Evolutionary conservation across 2,888 invertebrate species (phyloP).

Genomic region (Stenodema calcarata): DNA sequence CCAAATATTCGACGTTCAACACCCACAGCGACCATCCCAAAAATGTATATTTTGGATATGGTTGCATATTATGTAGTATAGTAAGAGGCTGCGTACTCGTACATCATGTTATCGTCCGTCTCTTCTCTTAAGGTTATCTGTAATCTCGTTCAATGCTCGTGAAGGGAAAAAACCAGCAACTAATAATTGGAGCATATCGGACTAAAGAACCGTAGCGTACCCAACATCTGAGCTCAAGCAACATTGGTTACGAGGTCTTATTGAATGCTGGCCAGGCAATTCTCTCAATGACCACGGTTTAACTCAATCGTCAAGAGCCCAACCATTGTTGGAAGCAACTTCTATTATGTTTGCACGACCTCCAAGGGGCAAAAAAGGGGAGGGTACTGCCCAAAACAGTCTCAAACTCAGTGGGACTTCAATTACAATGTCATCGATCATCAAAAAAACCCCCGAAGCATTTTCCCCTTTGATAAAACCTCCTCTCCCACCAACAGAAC

Average conservation of each 20-base stretch:
- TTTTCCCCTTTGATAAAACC: neutral
- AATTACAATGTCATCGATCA: conserved; percentile 37
- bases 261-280: neutral
- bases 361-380: no score
- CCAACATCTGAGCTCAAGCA: neutral
- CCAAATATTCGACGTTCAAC: no score
- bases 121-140: no score
- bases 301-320: neutral
- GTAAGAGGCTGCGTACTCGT: no score
- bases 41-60: no score
- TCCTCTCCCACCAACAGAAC: neutral
- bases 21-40: no score
- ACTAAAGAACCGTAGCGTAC: neutral
- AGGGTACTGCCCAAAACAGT: neutral
- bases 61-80: no score
- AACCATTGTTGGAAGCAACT: neutral
- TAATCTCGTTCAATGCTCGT: no score
- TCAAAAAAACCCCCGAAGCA: conserved; percentile 9
- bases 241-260: neutral
- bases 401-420: neutral
- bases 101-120: no score
- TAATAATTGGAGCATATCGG: no score
- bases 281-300: neutral
- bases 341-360: neutral
- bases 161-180: no score